These are phyloP conservation scores for Drosophila acutilabella DNA, from an alignment of 2,888 invertebrate species.

Conservation along the genomic window DNA sequence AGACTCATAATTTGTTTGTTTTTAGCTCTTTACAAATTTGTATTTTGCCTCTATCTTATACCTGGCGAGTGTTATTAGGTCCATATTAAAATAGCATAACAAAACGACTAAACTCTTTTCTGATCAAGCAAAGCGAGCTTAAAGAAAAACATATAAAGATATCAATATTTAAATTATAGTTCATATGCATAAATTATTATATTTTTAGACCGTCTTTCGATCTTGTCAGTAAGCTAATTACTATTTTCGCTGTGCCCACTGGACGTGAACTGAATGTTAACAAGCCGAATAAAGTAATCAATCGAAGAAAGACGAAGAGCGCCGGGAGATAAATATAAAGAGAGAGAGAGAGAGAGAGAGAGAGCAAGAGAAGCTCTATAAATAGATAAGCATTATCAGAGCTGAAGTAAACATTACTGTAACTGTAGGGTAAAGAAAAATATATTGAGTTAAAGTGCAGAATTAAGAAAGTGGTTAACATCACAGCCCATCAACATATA, in stretches of 20 bases:
- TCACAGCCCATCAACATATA: background rate
- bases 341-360: conserved; percentile 3
- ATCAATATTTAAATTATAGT: conserved; percentile 57
- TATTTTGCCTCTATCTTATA: conserved; percentile 1
- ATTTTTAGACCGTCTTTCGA: conserved; percentile 52
- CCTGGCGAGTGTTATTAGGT: conserved; percentile 23
- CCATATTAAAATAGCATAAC: too few species aligned
- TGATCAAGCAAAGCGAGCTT: conserved; percentile 53
- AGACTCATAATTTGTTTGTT: conserved; percentile 59
- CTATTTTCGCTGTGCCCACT: conserved; percentile 14
- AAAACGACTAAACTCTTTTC: conserved; percentile 1
- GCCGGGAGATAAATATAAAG: conserved; percentile 5
- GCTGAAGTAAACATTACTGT: conserved; percentile 37
- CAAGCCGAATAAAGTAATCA: conserved; percentile 35
- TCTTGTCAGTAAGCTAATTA: conserved; percentile 27
- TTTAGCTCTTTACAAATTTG: conserved; percentile 36
- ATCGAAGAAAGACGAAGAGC: conserved; percentile 34
- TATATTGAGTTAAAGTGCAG: conserved; percentile 32
- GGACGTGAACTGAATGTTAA: conserved; percentile 11
- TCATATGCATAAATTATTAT: conserved; percentile 4
- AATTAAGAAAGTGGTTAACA: conserved; percentile 10
- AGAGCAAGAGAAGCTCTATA: conserved; percentile 40
- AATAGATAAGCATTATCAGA: conserved; percentile 72
- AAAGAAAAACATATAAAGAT: conserved; percentile 31
- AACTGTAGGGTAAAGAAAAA: conserved; percentile 22